These are phyloP conservation scores for Agonopterix heracliana DNA, from an alignment of 2,888 invertebrate species.

Conservation along the genomic window DNA sequence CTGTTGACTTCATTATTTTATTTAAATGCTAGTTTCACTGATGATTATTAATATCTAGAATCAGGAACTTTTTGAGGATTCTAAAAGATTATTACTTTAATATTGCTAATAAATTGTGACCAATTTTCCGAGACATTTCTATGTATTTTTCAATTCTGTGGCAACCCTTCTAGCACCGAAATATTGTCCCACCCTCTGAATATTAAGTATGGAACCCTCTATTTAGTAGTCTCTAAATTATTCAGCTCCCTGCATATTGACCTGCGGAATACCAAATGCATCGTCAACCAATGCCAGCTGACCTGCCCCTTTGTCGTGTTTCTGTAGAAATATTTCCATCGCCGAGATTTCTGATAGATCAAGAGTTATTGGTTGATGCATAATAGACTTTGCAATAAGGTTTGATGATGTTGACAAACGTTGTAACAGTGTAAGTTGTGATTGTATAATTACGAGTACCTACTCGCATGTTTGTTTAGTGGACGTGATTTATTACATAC, in stretches of 20 bases:
- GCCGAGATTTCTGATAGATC: not conserved
- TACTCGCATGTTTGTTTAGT: too few relatives aligned
- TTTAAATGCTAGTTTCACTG: too few relatives aligned
- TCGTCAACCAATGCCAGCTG: slow-evolving; percentile 23
- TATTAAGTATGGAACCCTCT: slow-evolving; percentile 59
- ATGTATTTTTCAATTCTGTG: slow-evolving; percentile 12
- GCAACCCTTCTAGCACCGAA: slow-evolving; percentile 38
- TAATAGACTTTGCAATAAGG: slow-evolving; percentile 17
- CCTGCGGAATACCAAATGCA: slow-evolving; percentile 46
- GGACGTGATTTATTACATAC: too few relatives aligned
- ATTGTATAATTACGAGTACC: slow-evolving; percentile 10
- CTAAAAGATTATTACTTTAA: too few relatives aligned
- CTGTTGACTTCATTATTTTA: too few relatives aligned
- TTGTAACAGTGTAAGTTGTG: slow-evolving; percentile 15
- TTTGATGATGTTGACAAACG: slow-evolving; percentile 26
- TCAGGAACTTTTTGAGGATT: too few relatives aligned
- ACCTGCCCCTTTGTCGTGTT: slow-evolving; percentile 9
- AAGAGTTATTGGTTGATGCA: slow-evolving; percentile 13
- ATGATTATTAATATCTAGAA: too few relatives aligned
- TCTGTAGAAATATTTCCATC: not conserved
- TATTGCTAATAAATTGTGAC: too few relatives aligned
- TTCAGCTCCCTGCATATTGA: slow-evolving; percentile 59
- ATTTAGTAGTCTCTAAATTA: slow-evolving; percentile 64
- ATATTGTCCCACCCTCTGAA: slow-evolving; percentile 61
- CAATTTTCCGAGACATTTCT: slow-evolving; percentile 44